Conservation (phyloP, 2,797 vertebrate genomes). For the Phaenicophaeus curvirostris region DNA sequence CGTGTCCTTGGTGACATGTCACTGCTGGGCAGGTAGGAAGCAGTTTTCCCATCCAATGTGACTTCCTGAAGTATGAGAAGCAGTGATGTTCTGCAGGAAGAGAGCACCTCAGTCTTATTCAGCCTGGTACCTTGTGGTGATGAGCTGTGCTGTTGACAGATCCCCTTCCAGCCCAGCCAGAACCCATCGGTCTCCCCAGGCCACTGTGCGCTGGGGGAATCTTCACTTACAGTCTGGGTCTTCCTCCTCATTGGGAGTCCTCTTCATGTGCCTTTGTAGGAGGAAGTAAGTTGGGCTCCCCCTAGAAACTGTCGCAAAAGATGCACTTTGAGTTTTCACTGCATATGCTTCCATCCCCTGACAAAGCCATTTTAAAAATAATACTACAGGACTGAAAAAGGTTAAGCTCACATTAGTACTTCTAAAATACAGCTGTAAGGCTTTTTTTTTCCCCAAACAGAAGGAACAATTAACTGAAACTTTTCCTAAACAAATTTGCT, state of each 20-base stretch:
- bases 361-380: neutral
- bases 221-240: neutral
- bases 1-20: neutral
- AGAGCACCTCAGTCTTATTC: neutral
- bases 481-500: slow-evolving; percentile 8
- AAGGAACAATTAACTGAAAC: neutral
- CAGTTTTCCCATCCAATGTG: neutral
- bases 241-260: neutral
- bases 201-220: neutral
- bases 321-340: neutral
- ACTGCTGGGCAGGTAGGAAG: neutral
- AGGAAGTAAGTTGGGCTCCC: neutral
- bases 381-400: neutral
- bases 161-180: neutral
- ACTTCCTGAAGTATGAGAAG: neutral
- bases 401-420: neutral
- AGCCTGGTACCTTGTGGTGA: neutral
- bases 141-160: neutral
- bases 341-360: neutral
- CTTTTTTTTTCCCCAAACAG: neutral
- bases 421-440: neutral
- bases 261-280: rapidly evolving
- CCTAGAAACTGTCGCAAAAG: neutral
- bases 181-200: neutral
- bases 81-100: neutral